Conservation (phyloP, 2,113 vertebrate species). For the Capricornis sumatraensis region DNA sequence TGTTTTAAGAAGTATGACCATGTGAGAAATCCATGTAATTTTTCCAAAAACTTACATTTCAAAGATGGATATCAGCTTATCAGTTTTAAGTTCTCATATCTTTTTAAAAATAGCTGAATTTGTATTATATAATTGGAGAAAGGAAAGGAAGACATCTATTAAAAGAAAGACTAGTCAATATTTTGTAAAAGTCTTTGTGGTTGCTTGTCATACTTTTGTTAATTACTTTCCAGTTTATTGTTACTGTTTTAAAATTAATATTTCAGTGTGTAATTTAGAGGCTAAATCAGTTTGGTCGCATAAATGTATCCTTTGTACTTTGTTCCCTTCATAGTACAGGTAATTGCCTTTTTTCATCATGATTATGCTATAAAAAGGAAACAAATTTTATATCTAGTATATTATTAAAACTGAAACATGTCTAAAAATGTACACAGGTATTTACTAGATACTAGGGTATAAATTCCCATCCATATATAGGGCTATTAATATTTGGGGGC, state of each 20-base stretch:
- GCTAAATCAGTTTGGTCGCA: neutral
- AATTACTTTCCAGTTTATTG: neutral
- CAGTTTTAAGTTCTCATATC: neutral
- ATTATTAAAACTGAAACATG: neutral
- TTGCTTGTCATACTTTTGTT: neutral
- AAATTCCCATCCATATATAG: conserved; percentile 36
- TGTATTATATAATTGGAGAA: neutral
- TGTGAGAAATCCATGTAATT: neutral
- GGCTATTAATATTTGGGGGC: conserved; percentile 32
- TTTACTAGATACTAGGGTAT: neutral
- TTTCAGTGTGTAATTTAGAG: neutral
- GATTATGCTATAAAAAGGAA: neutral
- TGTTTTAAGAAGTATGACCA: neutral
- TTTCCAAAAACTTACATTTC: neutral
- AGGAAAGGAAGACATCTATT: neutral
- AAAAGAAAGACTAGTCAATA: neutral
- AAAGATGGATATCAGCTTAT: neutral
- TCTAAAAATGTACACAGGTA: neutral
- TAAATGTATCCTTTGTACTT: neutral
- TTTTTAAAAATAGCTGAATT: neutral
- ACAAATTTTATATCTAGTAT: neutral
- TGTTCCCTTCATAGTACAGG: neutral
- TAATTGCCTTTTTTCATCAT: neutral
- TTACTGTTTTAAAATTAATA: neutral
- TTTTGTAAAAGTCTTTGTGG: neutral